phyloP scores from a whole-genome alignment of 2,888 invertebrate species.

The Lasius platythorax region DNA sequence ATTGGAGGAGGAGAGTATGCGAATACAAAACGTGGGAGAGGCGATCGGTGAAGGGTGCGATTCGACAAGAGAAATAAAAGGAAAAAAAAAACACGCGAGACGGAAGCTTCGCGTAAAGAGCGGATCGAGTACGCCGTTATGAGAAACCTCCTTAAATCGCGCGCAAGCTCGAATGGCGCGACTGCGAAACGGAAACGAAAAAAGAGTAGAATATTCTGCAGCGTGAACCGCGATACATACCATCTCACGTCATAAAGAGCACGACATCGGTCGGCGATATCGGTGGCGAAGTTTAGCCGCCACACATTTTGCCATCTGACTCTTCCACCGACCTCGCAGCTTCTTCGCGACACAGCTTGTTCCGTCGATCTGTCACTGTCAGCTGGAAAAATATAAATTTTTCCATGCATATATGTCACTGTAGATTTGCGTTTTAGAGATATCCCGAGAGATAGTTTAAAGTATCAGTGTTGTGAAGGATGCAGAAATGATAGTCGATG shows the following conservation, averaged over 20 bases:
- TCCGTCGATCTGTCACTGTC: slow-evolving; percentile 57
- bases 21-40: slow-evolving; percentile 68
- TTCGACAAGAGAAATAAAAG: slow-evolving; percentile 13
- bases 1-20: slow-evolving; percentile 22
- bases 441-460: slow-evolving; percentile 16
- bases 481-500: slow-evolving; percentile 7
- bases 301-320: slow-evolving; percentile 46
- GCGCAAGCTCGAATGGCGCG: slow-evolving; percentile 59
- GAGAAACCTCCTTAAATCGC: slow-evolving; percentile 63
- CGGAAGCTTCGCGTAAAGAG: slow-evolving; percentile 67
- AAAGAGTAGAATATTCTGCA: slow-evolving; percentile 57
- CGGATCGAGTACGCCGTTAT: slow-evolving; percentile 66
- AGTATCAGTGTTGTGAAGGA: neutral
- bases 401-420: slow-evolving; percentile 17
- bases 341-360: slow-evolving; percentile 36
- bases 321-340: slow-evolving; percentile 21
- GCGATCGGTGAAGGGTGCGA: slow-evolving; percentile 16
- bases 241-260: slow-evolving; percentile 22
- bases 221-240: slow-evolving; percentile 17
- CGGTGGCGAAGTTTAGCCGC: slow-evolving; percentile 57
- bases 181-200: slow-evolving; percentile 55
- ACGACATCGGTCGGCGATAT: slow-evolving; percentile 59
- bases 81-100: slow-evolving; percentile 37
- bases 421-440: slow-evolving; percentile 3
- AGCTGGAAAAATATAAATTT: slow-evolving; percentile 52